Base-by-base conservation (phyloP, 1,140 invertebrate genomes). In the Ceratoteleas bidentatus region DNA sequence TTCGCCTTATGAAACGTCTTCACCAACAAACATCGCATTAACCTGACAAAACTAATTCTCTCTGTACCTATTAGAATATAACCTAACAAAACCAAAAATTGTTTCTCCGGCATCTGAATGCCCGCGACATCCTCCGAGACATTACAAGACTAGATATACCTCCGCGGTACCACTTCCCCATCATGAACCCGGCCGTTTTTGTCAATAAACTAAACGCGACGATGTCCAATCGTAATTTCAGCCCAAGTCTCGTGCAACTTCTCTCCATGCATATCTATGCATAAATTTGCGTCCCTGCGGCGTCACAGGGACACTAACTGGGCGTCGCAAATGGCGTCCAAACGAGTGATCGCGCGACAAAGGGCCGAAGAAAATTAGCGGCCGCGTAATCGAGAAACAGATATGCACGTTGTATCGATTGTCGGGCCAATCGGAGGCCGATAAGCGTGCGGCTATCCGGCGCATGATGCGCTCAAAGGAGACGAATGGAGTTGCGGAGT, bases 381-480 rank as follows among this genome's bases (percentile, higher is more conserved):
- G 52, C 40, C 33, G 49, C 43, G 32, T 61, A 56, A 68, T 61
- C 14, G 58, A 56, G 60, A 45, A 58, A 68, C 8, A 36, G 34
- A 61, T 68, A 61, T 53, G 50, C 32, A n/a, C 14, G n/a, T 40
- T 9, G 13, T 70, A 65, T 74, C 70, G 78, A 74, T 70, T 69
- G 53, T 10, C 33, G 34, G 45, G n/a, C 11, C 66, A 76, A 81
- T 73, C 49, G 38, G 6, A n/a, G 40, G 13, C 11, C 40, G 65
- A 76, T 81, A 76, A 75, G 33, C 78, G 47, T 36, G 5, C 43
- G n/a, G 50, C 66, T 79, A 73, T 64, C 62, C 62, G 50, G 56
- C 60, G 53, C 70, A 69, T 66, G 50, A 64, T 61, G 70, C 8
- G 58, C 16, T 76, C 64, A 66, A 81, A 81, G 66, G 61, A 81